Conservation (phyloP, 37 sponge, comb jelly and placozoan genomes). For the Amphimedon queenslandica region DNA sequence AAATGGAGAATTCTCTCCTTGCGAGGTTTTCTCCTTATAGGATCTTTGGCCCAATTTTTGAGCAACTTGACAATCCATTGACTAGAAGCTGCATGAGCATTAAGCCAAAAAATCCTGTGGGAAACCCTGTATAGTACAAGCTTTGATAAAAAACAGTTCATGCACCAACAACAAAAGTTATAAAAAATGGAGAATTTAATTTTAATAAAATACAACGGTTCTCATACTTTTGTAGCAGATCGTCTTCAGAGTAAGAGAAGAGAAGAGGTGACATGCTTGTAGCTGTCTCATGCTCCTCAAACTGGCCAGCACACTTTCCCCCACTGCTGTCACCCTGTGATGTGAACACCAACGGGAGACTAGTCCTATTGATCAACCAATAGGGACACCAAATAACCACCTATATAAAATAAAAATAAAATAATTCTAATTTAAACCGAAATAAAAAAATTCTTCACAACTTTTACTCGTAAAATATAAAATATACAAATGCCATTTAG, state of each 20-base stretch:
- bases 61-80: too few species aligned
- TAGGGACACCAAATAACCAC: slow-evolving; percentile 68
- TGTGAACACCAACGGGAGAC: slow-evolving; percentile 81
- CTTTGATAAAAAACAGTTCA: not conserved
- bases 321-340: slow-evolving; percentile 56
- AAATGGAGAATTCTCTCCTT: too few species aligned
- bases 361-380: slow-evolving; percentile 84
- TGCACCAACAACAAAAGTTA: not conserved
- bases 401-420: slow-evolving; percentile 38
- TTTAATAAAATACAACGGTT: too few species aligned
- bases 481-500: too few species aligned
- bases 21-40: too few species aligned
- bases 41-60: too few species aligned
- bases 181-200: too few species aligned
- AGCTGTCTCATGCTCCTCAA: slow-evolving; percentile 79
- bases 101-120: not conserved
- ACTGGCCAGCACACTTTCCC: slow-evolving; percentile 62
- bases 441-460: too few species aligned
- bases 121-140: not conserved
- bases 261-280: slow-evolving; percentile 70
- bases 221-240: slow-evolving; percentile 53
- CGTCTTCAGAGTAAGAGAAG: slow-evolving; percentile 76
- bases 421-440: too few species aligned
- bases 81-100: too few species aligned
- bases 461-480: too few species aligned